Evolutionary conservation across 2,113 vertebrate species (phyloP), one percentile per base, ranked within the genome.

Genomic region (Colius striatus): DNA sequence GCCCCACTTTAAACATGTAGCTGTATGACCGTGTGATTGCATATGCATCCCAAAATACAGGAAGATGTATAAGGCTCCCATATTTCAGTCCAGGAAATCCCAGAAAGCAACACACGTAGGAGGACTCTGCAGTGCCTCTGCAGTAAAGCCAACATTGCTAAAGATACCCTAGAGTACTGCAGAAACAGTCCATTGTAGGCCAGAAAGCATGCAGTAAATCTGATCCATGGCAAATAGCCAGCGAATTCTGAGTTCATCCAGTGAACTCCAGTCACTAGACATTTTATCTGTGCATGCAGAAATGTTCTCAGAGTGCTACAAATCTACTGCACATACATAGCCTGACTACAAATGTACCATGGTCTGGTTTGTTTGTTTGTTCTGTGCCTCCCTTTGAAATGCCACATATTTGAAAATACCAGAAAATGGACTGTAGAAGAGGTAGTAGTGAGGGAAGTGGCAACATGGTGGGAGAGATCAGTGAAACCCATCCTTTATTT

Each of bases 111-210:
- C 34, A 20, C 18, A 78, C 55, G 65, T 5, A 43, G 2, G 2
- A 18, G 65, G 38, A 67, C 32, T 20, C 34, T 21, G 50, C 54
- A 45, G 34, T 17, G 18, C 53, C 22, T 0, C 0, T 5, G 34
- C 51, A 74, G 73, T 13, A 34, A 72, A 76, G 50, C 23, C 15
- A 73, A 16, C 0, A 0, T 8, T 8, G 22, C 5, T 53, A 54
- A 43, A 48, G 54, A 38, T 34, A 53, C 32, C 71, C 29, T 38
- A 16, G 48, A 51, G 47, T 6, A 15, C 38, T 10, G 34, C 87
- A 73, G 63, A 43, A 89, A 61, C 32, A 53, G 27, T 41, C 66
- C 11, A 6, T 16, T 29, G 2, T 3, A 41, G 51, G 62, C 62
- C 58, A 84, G 50, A 68, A 22, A 34, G 12, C 1, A 3, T 26